Percentiles rank a stretch among this genome's conserved stretches.
These are phyloP conservation scores for Polyploca ridens DNA, from an alignment of 2,888 invertebrate genomes.

Conservation along the genomic window DNA sequence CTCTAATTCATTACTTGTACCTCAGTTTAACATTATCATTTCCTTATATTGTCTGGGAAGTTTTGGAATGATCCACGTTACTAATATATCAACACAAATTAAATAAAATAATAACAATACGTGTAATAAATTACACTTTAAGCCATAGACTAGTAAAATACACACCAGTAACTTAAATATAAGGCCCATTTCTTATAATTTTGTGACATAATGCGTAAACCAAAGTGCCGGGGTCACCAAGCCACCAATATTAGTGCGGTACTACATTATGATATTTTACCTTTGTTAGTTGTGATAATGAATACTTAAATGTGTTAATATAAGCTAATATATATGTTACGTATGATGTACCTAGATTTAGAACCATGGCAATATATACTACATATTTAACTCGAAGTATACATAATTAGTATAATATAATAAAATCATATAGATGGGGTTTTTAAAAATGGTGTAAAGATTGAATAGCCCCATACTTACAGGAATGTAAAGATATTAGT, in stretches of 20 bases:
- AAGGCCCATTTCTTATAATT: conserved; percentile 41
- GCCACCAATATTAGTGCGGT: conserved; percentile 51
- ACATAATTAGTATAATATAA: conserved; percentile 29
- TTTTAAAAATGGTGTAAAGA: conserved; percentile 43
- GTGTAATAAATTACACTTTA: conserved; percentile 46
- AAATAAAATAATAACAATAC: conserved; percentile 43
- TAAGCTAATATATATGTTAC: conserved; percentile 34
- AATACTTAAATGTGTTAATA: conserved; percentile 34
- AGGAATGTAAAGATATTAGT: conserved; percentile 64
- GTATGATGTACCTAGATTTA: conserved; percentile 26
- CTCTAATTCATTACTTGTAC: conserved; percentile 64
- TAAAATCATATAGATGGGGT: conserved; percentile 41
- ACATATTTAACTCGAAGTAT: conserved; percentile 24
- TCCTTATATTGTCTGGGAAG: conserved; percentile 63
- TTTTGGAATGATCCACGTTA: conserved; percentile 43
- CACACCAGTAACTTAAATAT: conserved; percentile 48
- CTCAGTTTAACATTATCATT: conserved; percentile 53
- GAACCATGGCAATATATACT: conserved; percentile 17
- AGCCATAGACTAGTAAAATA: conserved; percentile 57
- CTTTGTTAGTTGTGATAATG: conserved; percentile 22
- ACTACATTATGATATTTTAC: conserved; percentile 20
- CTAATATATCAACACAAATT: conserved; percentile 41
- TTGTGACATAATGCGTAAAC: conserved; percentile 24
- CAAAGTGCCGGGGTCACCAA: conserved; percentile 48
- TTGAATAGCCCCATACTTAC: conserved; percentile 47